These are phyloP conservation scores for western clawed frog (Xenopus tropicalis) DNA, from an alignment of 2,113 vertebrate genomes.

Conservation along the genomic window UCB_Xtro_10.0 CM004444.2:82458001-82458500, in stretches of 20 bases:
- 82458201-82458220: neutral
- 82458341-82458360: constrained; percentile 84
- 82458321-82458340: constrained; percentile 96
- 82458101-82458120: constrained; percentile 1
- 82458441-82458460: constrained; percentile 78
- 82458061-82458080: constrained; percentile 2
- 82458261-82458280: constrained; percentile 62
- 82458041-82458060: neutral
- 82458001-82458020: too few species aligned
- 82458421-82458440: constrained; percentile 67
- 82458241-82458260: constrained; percentile 51
- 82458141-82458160: neutral
- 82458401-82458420: constrained; percentile 59
- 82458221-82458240: constrained; percentile 12
- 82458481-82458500: constrained; percentile 58
- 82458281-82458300: constrained; percentile 62
- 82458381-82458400: constrained; percentile 71
- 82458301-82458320: constrained; percentile 84
- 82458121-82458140: neutral
- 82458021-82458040: too few species aligned
- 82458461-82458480: constrained; percentile 77
- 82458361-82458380: constrained; percentile 78
- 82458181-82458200: neutral
- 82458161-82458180: neutral
- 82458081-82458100: neutral